Percentiles rank a stretch among this genome's conserved stretches.
phyloP scores from a whole-genome alignment of 2,888 invertebrate genomes.

The Hydropsyche betteni region DNA sequence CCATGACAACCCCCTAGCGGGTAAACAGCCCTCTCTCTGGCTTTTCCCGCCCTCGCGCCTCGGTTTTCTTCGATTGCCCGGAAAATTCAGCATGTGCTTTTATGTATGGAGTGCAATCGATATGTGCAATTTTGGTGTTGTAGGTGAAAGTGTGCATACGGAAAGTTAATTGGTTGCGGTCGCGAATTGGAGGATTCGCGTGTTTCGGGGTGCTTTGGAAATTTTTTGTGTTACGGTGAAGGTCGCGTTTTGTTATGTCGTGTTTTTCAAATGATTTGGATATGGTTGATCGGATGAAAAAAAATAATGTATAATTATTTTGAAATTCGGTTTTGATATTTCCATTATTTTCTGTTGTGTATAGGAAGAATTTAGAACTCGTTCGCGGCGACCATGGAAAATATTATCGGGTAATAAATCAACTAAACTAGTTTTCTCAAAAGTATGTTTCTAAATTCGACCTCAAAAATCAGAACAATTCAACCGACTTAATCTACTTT shows the following conservation, averaged over 20 bases:
- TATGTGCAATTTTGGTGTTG: conserved; percentile 35
- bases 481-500: not conserved
- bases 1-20: conserved; percentile 41
- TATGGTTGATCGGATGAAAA: too few relatives aligned
- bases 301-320: too few relatives aligned
- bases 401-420: not conserved
- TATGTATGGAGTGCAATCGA: conserved; percentile 48
- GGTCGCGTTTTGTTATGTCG: too few relatives aligned
- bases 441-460: conserved; percentile 2
- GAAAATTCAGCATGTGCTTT: conserved; percentile 49
- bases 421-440: not conserved
- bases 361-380: too few relatives aligned
- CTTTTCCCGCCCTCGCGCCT: conserved; percentile 33
- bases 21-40: conserved; percentile 32
- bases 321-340: too few relatives aligned
- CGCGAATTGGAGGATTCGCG: not conserved
- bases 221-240: too few relatives aligned
- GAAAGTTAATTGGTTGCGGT: not conserved
- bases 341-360: too few relatives aligned
- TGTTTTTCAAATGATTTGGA: too few relatives aligned
- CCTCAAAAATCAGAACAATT: too few relatives aligned
- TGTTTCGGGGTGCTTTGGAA: not conserved
- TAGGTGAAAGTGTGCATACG: not conserved
- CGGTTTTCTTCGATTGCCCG: conserved; percentile 51
- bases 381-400: too few relatives aligned